Evolutionary conservation across 2,797 vertebrate genomes (phyloP), one percentile per base, ranked within the genome.

Genomic region (Calcarius lapponicus): DNA sequence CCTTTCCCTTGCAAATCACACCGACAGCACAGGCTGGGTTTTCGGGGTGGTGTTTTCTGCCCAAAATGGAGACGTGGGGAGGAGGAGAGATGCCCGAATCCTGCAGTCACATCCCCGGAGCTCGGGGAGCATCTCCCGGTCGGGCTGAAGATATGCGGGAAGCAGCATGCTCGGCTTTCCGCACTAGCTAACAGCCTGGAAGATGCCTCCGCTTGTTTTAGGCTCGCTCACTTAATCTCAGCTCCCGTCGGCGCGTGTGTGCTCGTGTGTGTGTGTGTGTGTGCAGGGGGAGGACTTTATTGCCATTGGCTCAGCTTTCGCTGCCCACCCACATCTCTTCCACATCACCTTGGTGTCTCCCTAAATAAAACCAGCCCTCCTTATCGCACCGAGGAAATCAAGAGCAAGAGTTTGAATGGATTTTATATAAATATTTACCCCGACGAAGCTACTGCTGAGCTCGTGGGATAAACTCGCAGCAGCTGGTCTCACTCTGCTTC

Each of bases 311-410:
- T 98, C 97, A 56, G 97, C 98, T 97, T 94, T 98, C 91, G 92
- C 96, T 97, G 98, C 97, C 98, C 98, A 98, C 98, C 98, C 98
- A 98, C 93, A 96, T 96, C 97, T 96, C 98, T 98, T 98, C 98
- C 98, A 98, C 98, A 98, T 98, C 98, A 98, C 98, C 98, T 98
- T 98, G 98, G 98, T 98, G 98, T 98, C 98, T 98, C 98, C 98
- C 98, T 98, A 98, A 98, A 98, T 98, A 98, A 98, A 98, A 98
- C 97, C 97, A 98, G 97, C 97, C 98, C 97, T 98, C 95, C 97
- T 98, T 98, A 98, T 98, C 98, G 96, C 98, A 80, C 97, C 73
- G 96, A 98, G 97, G 97, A 98, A 98, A 97, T 97, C 97, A 97
- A 97, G 97, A 98, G 97, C 95, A 88, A 98, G 98, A 98, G 98